These are phyloP conservation scores for Crocuta crocuta DNA, from an alignment of 2,113 vertebrate species.

Conservation along the genomic window DNA sequence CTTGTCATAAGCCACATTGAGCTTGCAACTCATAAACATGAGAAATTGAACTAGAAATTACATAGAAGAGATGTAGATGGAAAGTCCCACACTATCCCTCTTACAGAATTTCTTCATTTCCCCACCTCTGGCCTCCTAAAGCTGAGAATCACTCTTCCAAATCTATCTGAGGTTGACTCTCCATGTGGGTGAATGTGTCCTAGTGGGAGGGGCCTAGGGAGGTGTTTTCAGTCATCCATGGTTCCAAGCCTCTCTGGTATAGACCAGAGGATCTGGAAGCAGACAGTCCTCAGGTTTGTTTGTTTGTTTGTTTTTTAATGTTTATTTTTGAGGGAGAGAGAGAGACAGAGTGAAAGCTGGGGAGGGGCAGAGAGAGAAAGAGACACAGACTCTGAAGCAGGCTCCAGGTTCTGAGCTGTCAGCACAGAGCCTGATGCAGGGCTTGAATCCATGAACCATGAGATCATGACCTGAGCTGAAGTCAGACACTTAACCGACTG, in stretches of 20 bases:
- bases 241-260: not conserved
- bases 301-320: too few species aligned
- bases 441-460: too few species aligned
- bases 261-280: not conserved
- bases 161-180: not conserved
- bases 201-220: not conserved
- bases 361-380: too few species aligned
- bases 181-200: not conserved
- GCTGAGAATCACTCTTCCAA: conserved; percentile 12
- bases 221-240: not conserved
- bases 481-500: too few species aligned
- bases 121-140: not conserved
- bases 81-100: not conserved
- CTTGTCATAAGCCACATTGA: not conserved
- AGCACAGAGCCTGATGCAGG: too few species aligned
- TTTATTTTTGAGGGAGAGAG: too few species aligned
- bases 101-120: not conserved
- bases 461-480: too few species aligned
- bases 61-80: not conserved
- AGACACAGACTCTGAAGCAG: too few species aligned
- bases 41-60: conserved; percentile 70
- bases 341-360: too few species aligned
- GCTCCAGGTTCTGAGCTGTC: too few species aligned
- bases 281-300: not conserved
- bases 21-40: conserved; percentile 42